Conservation (phyloP, 2,888 invertebrate species). For the Eupithecia subumbrata region DNA sequence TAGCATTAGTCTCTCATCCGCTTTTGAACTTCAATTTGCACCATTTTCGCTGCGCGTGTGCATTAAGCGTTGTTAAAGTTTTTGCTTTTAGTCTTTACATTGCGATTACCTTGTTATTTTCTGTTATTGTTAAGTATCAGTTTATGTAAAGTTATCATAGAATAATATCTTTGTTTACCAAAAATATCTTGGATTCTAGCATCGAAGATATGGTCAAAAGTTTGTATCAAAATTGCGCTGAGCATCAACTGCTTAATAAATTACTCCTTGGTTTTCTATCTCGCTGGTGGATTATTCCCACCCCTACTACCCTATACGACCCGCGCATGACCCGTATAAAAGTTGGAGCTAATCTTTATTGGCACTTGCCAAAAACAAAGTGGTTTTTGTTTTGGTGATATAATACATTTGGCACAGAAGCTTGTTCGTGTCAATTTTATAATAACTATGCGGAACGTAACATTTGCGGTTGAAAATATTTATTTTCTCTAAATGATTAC, state of each 20-base stretch:
- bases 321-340: conserved; percentile 23
- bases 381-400: conserved; percentile 12
- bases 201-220: background rate
- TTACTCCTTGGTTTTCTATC: conserved; percentile 43
- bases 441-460: background rate
- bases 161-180: no score
- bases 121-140: background rate
- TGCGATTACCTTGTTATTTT: background rate
- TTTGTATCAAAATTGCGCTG: conserved; percentile 1
- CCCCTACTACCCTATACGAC: conserved; percentile 11
- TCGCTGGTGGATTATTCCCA: conserved; percentile 38
- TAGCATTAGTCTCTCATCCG: background rate
- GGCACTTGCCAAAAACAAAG: conserved; percentile 26
- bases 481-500: background rate
- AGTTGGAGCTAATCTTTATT: conserved; percentile 37
- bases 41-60: background rate
- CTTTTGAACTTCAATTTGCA: background rate
- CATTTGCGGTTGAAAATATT: background rate
- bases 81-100: background rate
- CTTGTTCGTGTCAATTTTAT: background rate
- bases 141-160: background rate
- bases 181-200: background rate
- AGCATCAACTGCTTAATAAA: conserved; percentile 47
- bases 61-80: no score
- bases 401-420: conserved; percentile 14